Evolutionary conservation across 37 sponge, comb jelly and placozoan genomes (phyloP), one percentile per base, ranked within the genome.

Genomic region (Cliona cf. orientalis): DNA sequence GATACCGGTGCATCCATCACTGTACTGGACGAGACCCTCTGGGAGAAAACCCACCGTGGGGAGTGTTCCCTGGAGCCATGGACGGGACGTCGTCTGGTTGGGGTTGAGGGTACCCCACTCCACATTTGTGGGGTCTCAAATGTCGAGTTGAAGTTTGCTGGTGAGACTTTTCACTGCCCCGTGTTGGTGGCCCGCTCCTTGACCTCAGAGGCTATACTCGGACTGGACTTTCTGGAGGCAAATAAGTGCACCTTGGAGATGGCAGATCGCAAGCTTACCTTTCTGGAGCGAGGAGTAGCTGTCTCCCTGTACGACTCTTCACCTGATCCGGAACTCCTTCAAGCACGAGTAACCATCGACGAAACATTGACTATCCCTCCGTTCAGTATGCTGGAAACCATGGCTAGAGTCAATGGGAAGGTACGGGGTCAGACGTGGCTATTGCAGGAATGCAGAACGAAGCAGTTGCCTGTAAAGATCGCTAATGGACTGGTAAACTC

Each of bases 1-100:
- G 81, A 81, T 36, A 81, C 81, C 26, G 81, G 81, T 26, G 81
- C 81, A 29, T 71, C 81, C 19, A 62, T 57, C 4, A 58, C 81
- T 40, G 32, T 81, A 17, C 42, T 81, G 9, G 12, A 33, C 26
- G 70, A 57, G 42, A 62, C 53, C 23, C 14, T 59, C 7, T 81
- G 81, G 81, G 81, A 69, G 56, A 55, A 59, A 44, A 25, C 61
- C 26, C 42, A 43, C n/a, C 14, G 26, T 31, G 43, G 61, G 21
- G 37, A 41, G 5, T 12, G 17, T 23, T 35, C 66, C 39, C 26
- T 29, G 37, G 32, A 34, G 21, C 9, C 42, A 21, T n/a, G n/a
- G n/a, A 56, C 25, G n/a, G 81, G 72, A 81, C 66, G 19, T 12
- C 22, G 39, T 42, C 36, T 81, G 61, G 65, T 70, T 70, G 81